Evolutionary conservation across 23 tunicate genomes (phyloP).

Genomic region (Clavelina lepadiformis): DNA sequence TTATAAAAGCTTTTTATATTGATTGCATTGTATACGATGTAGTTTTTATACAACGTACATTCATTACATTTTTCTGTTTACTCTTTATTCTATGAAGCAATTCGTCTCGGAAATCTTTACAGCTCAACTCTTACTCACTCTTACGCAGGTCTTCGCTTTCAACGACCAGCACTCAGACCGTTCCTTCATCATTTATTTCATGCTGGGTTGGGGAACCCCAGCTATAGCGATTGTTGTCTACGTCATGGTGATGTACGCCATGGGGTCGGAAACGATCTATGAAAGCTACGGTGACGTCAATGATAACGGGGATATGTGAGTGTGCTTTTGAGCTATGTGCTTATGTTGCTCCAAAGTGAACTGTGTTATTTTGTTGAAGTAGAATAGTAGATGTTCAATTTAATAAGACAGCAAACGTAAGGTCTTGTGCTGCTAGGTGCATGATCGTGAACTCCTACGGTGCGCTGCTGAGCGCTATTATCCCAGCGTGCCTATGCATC

Average conservation of each 20-base stretch:
- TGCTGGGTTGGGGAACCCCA: conserved; percentile 84
- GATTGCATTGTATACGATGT: too few relatives aligned
- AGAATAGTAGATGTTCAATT: neutral
- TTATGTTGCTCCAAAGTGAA: neutral
- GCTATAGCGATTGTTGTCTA: conserved; percentile 38
- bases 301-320: conserved; percentile 71
- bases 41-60: too few relatives aligned
- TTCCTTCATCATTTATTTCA: conserved; percentile 25
- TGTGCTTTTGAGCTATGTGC: neutral
- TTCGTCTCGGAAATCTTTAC: too few relatives aligned
- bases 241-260: conserved; percentile 57
- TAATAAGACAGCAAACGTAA: neutral
- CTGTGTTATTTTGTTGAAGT: too few relatives aligned
- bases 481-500: conserved; percentile 59
- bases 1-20: too few relatives aligned
- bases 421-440: conserved; percentile 32
- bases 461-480: conserved; percentile 46
- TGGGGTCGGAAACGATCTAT: conserved; percentile 14
- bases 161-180: conserved; percentile 29
- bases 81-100: too few relatives aligned
- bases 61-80: too few relatives aligned
- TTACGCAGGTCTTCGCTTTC: conserved; percentile 58
- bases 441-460: conserved; percentile 54
- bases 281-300: conserved; percentile 62
- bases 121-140: too few relatives aligned